Conservation (phyloP, 2,113 vertebrate genomes). For the Apus apus region DNA sequence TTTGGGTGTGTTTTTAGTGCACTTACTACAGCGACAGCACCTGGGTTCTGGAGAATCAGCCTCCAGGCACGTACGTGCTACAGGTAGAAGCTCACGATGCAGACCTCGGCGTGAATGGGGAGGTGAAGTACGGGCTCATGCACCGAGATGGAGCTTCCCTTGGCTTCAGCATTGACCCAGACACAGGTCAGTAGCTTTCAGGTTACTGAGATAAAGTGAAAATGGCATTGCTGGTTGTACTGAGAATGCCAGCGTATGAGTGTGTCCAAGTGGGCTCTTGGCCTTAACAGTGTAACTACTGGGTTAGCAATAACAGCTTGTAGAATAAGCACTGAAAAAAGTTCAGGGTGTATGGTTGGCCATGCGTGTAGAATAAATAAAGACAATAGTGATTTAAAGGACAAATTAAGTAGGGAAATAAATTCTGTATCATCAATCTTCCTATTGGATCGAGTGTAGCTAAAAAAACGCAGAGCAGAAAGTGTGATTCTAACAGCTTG, state of each 20-base stretch:
- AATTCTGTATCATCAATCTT: neutral
- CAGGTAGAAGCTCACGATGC: conserved; percentile 84
- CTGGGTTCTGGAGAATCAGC: conserved; percentile 87
- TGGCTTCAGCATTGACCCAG: conserved; percentile 82
- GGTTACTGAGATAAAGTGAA: neutral
- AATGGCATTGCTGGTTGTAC: neutral
- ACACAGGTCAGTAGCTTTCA: conserved; percentile 77
- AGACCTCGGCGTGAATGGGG: conserved; percentile 86
- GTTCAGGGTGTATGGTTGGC: neutral
- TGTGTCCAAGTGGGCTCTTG: neutral
- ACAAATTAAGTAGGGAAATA: neutral
- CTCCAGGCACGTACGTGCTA: conserved; percentile 80
- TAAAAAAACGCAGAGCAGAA: neutral
- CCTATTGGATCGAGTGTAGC: neutral
- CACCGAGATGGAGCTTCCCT: conserved; percentile 80
- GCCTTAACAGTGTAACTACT: neutral
- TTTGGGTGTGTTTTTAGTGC: conserved; percentile 77
- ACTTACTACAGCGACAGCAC: conserved; percentile 84
- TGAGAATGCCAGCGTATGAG: neutral
- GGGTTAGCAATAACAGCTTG: neutral
- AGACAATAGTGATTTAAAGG: neutral
- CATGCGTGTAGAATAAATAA: neutral
- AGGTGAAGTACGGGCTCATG: conserved; percentile 90
- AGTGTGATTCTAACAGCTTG: neutral
- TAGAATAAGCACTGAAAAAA: neutral